Evolutionary conservation across 1,140 invertebrate species (phyloP).

Genomic region (Papilio machaon): DNA sequence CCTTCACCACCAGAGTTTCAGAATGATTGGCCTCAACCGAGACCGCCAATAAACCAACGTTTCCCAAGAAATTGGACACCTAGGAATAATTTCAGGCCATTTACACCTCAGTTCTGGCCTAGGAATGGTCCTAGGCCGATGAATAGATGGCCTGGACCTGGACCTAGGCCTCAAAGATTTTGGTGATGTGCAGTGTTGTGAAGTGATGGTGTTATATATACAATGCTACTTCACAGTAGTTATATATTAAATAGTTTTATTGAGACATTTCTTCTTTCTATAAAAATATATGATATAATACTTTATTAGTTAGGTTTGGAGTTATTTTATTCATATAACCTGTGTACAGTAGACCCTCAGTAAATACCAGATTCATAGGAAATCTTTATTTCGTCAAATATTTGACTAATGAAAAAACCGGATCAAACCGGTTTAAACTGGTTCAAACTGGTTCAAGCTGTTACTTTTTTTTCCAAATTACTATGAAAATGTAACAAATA

Average conservation of each 20-base stretch:
- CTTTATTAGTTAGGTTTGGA: conserved; percentile 1
- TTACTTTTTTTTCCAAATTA: not conserved
- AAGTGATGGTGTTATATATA: not conserved
- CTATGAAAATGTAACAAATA: not conserved
- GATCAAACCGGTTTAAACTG: not conserved
- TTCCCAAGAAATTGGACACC: conserved; percentile 73
- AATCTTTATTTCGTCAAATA: not conserved
- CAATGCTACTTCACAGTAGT: not conserved
- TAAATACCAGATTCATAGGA: not conserved
- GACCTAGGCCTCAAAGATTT: conserved; percentile 65
- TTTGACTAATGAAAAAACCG: not conserved
- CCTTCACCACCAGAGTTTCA: conserved; percentile 51
- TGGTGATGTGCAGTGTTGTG: conserved; percentile 60
- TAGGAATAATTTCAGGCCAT: conserved; percentile 58
- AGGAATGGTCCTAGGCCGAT: conserved; percentile 59
- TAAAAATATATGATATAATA: conserved; percentile 4
- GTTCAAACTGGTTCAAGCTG: not conserved
- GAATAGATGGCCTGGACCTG: conserved; percentile 63
- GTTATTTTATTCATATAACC: conserved; percentile 26
- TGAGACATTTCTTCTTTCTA: not conserved
- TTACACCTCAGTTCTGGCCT: conserved; percentile 59
- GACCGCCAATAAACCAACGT: conserved; percentile 57
- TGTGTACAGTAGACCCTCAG: not conserved
- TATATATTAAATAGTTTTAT: not conserved
- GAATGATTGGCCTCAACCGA: conserved; percentile 44